Evolutionary conservation across 2,888 invertebrate species (phyloP), one percentile per base, ranked within the genome.

Genomic region (Philopedon plagiatum): DNA sequence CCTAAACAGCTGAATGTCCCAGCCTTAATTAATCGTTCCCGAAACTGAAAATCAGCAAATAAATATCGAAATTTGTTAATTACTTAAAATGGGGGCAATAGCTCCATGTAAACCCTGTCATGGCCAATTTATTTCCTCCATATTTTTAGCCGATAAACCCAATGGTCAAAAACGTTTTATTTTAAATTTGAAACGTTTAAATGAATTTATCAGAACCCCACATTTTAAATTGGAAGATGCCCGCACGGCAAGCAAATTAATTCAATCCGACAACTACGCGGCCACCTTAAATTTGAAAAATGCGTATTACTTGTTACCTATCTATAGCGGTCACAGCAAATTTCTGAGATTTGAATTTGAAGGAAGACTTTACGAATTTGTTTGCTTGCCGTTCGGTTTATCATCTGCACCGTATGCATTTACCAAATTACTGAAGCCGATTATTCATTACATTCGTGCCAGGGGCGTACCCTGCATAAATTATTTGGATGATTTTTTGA

Each of bases 211-310:
- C 19, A 19, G 32, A 13, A 65, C 73, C 2, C 39, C 71, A 8
- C 78, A 80, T 62, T 80, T 80, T 49, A 79, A 80, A 74, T 72
- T 78, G 60, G 77, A 79, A 60, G 77, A 78, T 56, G 69, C 62
- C 32, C 71, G 74, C 58, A 77, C 76, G 0, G 76, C 74, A 0
- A 62, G 68, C 13, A 65, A 73, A 29, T 44, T 80, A 21, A 65
- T 78, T 9, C 70, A 51, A 11, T 11, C 21, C 49, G 46, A 72
- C 34, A 39, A 60, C 13, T 76, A 56, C 19, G 49, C 54, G 11
- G 60, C 69, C 32, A 68, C 69, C 8, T 7, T 77, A 5, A 75
- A 75, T 65, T 39, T 76, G 13, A 76, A 77, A 44, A 72, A 78
- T 44, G 76, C 77, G 2, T 80, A 79, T 61, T 77, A 66, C 44